A percentile compares a stretch with the other conserved stretches of the same genome.
phyloP scores from a whole-genome alignment of 2,113 vertebrate genomes.

The Ascaphus truei region DNA sequence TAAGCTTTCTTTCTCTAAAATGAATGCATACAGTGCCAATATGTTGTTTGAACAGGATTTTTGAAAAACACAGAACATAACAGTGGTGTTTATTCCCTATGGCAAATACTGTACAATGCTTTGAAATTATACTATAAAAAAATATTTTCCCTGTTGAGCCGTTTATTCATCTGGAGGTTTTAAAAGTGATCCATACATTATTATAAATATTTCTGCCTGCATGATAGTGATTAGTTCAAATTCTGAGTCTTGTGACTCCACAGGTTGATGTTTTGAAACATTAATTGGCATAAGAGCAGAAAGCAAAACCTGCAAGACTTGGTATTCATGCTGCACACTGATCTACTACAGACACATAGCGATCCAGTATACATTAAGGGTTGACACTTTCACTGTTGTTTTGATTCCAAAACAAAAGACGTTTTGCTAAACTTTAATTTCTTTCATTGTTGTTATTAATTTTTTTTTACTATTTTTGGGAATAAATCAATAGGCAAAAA shows the following conservation, averaged over 20 bases:
- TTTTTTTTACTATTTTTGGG: too few species aligned
- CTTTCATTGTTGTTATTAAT: too few species aligned
- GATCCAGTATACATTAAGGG: too few species aligned
- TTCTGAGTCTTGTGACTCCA: constrained; percentile 21
- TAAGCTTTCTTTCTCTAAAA: constrained; percentile 28
- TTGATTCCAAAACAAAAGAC: too few species aligned
- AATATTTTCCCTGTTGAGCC: constrained; percentile 14
- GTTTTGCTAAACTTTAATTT: too few species aligned
- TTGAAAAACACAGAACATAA: constrained; percentile 18
- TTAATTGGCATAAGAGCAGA: constrained; percentile 30
- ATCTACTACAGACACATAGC: constrained; percentile 27
- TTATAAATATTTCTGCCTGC: constrained; percentile 31
- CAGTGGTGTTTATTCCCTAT: constrained; percentile 30
- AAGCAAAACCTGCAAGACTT: constrained; percentile 7
- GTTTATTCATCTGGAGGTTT: constrained; percentile 4
- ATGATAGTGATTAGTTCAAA: constrained; percentile 24
- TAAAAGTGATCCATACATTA: constrained; percentile 30
- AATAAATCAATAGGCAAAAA: too few species aligned
- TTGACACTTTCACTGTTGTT: too few species aligned
- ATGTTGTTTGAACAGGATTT: constrained; percentile 35
- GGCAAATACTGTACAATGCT: constrained; percentile 26
- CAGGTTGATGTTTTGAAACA: constrained; percentile 15
- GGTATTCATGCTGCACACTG: constrained; percentile 20
- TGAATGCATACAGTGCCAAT: constrained; percentile 33
- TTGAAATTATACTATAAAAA: constrained; percentile 21